Evolutionary conservation across 2,797 vertebrate species (phyloP), one percentile per base, ranked within the genome.

Genomic region (Oceanodroma leucorhoa): DNA sequence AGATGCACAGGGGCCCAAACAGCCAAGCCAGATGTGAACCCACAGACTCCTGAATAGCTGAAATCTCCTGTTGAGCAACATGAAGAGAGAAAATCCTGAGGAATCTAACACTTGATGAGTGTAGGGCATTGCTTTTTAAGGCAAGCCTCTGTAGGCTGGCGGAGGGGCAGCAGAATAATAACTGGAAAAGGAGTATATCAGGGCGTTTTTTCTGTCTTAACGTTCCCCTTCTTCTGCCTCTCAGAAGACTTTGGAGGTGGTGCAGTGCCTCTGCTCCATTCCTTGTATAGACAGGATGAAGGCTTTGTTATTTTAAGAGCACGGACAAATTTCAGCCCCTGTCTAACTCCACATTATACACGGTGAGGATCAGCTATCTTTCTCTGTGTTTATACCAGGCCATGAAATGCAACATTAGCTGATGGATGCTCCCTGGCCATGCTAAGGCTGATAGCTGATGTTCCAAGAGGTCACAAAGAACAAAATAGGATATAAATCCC

Each of bases 251-350:
- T 65, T 45, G 70, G 55, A 90, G 67, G 38, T 67, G 45, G 41
- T 71, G 24, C 60, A 80, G 24, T 76, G 45, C 8, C 46, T 87
- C 67, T 90, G 23, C 61, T 89, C 38, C 14, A 27, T 70, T 83
- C 27, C 71, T 51, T 77, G 53, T 83, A 72, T 10, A 85, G 81
- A 51, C n/a, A 57, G 55, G 51, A 38, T 67, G 60, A 89, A 80
- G 78, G 29, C 87, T 89, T 80, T 95, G 50, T 78, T 92, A 77
- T 89, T 95, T 95, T 87, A 94, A 92, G 60, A 94, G 30, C 16
- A 32, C 32, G n/a, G 60, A 67, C 60, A 80, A 54, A 83, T 89
- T 92, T 95, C 83, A 92, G 3, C 29, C 23, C 55, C 41, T 61
- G 14, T 90, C 75, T 89, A 75, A 70, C 34, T 89, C 64, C n/a